Conservation (phyloP, 1,140 invertebrate genomes). For the Drepana arcuata region DNA sequence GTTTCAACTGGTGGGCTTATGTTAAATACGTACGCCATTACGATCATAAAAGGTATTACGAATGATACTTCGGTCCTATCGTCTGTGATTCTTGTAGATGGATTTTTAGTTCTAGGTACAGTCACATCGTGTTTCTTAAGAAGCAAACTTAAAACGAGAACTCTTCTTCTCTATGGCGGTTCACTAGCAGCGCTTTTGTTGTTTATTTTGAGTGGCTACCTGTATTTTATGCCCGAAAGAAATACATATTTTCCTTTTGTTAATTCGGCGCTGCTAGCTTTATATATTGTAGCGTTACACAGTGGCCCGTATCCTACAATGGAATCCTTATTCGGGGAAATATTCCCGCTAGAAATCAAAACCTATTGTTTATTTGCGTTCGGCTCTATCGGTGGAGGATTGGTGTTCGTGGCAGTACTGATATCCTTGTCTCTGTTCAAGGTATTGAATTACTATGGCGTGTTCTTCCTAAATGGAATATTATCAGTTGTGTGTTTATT, state of each 20-base stretch:
- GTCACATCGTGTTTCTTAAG: constrained; percentile 12
- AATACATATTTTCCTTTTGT: constrained; percentile 8
- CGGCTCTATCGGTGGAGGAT: constrained; percentile 3
- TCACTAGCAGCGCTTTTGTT: constrained; percentile 8
- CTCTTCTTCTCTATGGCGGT: constrained; percentile 13
- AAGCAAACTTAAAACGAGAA: constrained; percentile 12
- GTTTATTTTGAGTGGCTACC: constrained; percentile 8
- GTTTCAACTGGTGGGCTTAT: constrained; percentile 8
- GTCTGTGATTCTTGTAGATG: constrained; percentile 18
- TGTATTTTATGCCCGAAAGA: constrained; percentile 11
- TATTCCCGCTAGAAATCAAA: constrained; percentile 21
- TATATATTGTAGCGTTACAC: constrained; percentile 15
- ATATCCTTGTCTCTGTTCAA: constrained; percentile 8
- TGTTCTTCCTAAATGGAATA: constrained; percentile 14
- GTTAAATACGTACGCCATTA: constrained; percentile 8
- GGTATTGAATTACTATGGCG: constrained; percentile 15
- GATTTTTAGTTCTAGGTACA: constrained; percentile 12
- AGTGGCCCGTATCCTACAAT: constrained; percentile 16
- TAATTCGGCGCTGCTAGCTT: constrained; percentile 9
- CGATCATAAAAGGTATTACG: constrained; percentile 17
- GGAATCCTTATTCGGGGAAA: constrained; percentile 15
- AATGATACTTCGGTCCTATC: constrained; percentile 12
- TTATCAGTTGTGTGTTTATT: constrained; percentile 7
- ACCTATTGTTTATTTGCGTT: constrained; percentile 13
- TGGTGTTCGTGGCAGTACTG: constrained; percentile 12